These are phyloP conservation scores for Cheilosia urbana DNA, from an alignment of 2,888 invertebrate genomes.

Conservation along the genomic window DNA sequence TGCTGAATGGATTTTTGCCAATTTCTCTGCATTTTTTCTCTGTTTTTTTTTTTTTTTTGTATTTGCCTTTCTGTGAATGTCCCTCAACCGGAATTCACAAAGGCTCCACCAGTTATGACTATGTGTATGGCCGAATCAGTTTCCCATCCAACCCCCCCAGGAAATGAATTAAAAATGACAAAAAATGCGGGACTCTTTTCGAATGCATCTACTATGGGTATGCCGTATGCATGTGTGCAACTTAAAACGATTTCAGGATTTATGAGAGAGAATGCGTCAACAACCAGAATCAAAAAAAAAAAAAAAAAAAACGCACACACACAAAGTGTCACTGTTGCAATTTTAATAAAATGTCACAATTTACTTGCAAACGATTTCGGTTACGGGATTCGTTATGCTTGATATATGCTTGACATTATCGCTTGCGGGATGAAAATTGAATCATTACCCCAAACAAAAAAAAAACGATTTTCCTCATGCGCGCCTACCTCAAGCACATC, in stretches of 20 bases:
- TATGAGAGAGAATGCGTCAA: slow-evolving; percentile 62
- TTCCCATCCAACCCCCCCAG: slow-evolving; percentile 26
- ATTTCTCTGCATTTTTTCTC: slow-evolving; percentile 54
- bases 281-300: slow-evolving; percentile 23
- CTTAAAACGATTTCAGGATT: slow-evolving; percentile 52
- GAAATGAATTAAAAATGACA: slow-evolving; percentile 68
- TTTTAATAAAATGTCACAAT: slow-evolving; percentile 78
- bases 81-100: slow-evolving; percentile 30
- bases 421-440: slow-evolving; percentile 60
- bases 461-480: slow-evolving; percentile 9
- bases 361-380: slow-evolving; percentile 76
- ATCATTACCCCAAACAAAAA: slow-evolving; percentile 46
- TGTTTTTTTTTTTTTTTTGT: background rate
- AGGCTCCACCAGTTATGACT: slow-evolving; percentile 64
- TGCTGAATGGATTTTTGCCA: slow-evolving; percentile 72
- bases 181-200: slow-evolving; percentile 53
- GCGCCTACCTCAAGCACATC: slow-evolving; percentile 36
- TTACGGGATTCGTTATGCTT: slow-evolving; percentile 71
- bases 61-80: slow-evolving; percentile 3
- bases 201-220: slow-evolving; percentile 20
- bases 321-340: slow-evolving; percentile 76
- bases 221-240: slow-evolving; percentile 7
- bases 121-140: slow-evolving; percentile 50
- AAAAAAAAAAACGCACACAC: too few species aligned
- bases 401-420: slow-evolving; percentile 70